Conservation (phyloP, 2,113 vertebrate genomes). For the Antechinus stuartii region DNA sequence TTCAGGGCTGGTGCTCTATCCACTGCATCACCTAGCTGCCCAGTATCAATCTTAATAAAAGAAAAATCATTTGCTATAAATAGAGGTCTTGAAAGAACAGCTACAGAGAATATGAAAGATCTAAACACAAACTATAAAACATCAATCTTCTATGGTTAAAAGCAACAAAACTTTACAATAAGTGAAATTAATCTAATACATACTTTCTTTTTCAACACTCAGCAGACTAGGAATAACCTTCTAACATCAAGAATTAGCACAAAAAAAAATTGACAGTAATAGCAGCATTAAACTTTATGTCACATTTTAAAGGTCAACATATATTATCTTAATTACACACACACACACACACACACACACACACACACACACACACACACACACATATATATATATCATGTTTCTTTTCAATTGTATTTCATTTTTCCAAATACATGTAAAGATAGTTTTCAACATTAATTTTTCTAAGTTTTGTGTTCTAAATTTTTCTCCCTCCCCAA, state of each 20-base stretch:
- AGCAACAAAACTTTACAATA: not conserved
- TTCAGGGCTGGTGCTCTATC: too few relatives aligned
- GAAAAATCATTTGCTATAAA: not conserved
- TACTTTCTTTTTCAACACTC: not conserved
- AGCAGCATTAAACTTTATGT: not conserved
- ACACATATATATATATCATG: too few relatives aligned
- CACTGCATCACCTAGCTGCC: too few relatives aligned
- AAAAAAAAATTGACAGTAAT: not conserved
- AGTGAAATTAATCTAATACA: not conserved
- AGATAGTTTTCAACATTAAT: too few relatives aligned
- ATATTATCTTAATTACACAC: not conserved
- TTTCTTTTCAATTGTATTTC: too few relatives aligned
- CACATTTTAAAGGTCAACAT: not conserved
- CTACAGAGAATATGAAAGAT: not conserved
- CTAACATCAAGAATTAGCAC: not conserved
- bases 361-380: not conserved
- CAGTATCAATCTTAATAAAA: not conserved
- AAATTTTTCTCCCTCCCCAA: too few relatives aligned
- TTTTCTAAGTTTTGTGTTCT: too few relatives aligned
- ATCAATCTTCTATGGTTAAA: not conserved
- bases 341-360: too few relatives aligned
- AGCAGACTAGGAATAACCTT: not conserved
- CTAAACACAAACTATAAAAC: not conserved
- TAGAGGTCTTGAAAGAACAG: not conserved
- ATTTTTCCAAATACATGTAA: too few relatives aligned